phyloP scores from a whole-genome alignment of 2,888 invertebrate species.

The Cheilosia urbana region DNA sequence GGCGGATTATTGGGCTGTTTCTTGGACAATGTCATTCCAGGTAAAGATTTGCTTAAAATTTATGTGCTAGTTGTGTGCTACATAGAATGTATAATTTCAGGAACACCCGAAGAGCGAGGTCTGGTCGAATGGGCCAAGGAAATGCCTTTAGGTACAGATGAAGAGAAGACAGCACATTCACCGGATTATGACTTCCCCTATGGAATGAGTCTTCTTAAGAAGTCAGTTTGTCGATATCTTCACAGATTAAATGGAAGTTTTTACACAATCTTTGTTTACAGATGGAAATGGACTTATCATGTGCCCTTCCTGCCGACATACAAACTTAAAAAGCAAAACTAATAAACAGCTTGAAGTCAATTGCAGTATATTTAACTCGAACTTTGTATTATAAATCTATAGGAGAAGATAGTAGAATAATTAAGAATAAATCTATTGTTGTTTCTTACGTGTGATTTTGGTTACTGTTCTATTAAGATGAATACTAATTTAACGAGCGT shows the following conservation, averaged over 20 bases:
- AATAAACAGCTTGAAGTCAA: not conserved
- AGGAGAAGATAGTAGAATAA: not conserved
- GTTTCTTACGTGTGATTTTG: not conserved
- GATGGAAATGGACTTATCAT: slow-evolving; percentile 88
- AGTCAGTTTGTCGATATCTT: slow-evolving; percentile 82
- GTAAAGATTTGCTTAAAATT: slow-evolving; percentile 81
- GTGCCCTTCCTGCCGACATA: slow-evolving; percentile 90
- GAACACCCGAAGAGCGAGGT: slow-evolving; percentile 90
- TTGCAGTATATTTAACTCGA: not conserved
- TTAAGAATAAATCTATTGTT: not conserved
- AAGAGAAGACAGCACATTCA: slow-evolving; percentile 84
- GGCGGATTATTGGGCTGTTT: slow-evolving; percentile 90
- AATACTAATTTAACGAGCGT: too few relatives aligned
- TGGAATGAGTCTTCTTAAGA: slow-evolving; percentile 87
- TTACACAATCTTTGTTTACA: slow-evolving; percentile 77
- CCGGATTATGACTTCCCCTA: slow-evolving; percentile 89
- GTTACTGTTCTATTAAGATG: not conserved
- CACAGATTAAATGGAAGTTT: not conserved
- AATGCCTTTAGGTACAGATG: slow-evolving; percentile 86
- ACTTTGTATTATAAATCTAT: not conserved
- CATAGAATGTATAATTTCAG: slow-evolving; percentile 82
- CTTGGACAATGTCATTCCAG: slow-evolving; percentile 90
- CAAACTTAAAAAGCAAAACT: slow-evolving; percentile 81
- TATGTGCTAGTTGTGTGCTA: slow-evolving; percentile 43
- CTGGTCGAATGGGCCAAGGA: slow-evolving; percentile 90